Evolutionary conservation across 2,888 invertebrate genomes (phyloP).

Genomic region (Thera britannica): DNA sequence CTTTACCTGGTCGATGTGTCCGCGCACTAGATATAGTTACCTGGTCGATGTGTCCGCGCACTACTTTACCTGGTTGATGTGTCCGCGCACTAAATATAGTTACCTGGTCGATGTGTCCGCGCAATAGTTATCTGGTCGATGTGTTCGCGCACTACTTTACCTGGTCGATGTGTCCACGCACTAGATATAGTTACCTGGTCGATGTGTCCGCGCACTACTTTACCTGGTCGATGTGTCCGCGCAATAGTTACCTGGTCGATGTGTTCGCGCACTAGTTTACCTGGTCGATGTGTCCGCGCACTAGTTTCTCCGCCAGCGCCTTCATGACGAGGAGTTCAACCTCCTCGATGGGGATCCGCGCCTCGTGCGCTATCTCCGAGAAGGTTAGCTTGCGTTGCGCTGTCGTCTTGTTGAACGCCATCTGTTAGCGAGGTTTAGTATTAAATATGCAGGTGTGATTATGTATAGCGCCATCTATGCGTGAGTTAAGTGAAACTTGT

Average conservation of each 20-base stretch:
- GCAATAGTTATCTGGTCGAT: background rate
- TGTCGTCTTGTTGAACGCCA: conserved; percentile 97
- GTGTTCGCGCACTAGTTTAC: conserved; percentile 74
- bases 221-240: conserved; percentile 54
- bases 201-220: conserved; percentile 55
- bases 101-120: too few relatives aligned
- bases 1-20: conserved; percentile 66
- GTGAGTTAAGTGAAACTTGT: too few relatives aligned
- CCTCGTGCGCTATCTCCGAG: conserved; percentile 94
- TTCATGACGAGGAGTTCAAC: conserved; percentile 99
- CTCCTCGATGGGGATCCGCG: conserved; percentile 92
- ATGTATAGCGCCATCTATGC: too few relatives aligned
- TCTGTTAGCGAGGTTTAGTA: conserved; percentile 76
- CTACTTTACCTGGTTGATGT: too few relatives aligned
- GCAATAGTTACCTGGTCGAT: background rate
- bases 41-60: too few relatives aligned
- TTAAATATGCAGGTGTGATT: too few relatives aligned
- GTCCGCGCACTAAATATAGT: too few relatives aligned
- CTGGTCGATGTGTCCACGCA: too few relatives aligned
- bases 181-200: too few relatives aligned
- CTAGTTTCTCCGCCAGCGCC: conserved; percentile 94
- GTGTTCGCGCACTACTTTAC: conserved; percentile 2
- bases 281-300: conserved; percentile 86
- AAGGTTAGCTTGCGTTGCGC: conserved; percentile 95
- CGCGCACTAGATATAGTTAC: too few relatives aligned